Evolutionary conservation across 1,140 invertebrate species (phyloP), one percentile per base, ranked within the genome.

Genomic region (Aradophagus sp.): DNA sequence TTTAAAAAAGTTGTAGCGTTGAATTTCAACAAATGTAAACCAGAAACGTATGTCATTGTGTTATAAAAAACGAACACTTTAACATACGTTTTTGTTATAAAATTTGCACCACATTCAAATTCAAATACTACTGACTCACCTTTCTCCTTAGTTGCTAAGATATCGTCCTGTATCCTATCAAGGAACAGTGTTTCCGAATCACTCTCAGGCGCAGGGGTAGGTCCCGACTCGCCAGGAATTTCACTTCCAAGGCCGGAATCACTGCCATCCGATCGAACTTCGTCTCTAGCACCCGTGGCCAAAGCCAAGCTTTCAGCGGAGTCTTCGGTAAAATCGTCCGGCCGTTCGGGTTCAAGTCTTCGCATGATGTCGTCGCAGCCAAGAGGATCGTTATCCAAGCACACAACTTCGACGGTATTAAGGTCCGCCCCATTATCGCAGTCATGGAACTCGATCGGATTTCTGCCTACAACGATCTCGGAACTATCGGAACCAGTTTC

Each of bases 171-270:
- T 78, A 88, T 84, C 52, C 84, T 79, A 36, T 87, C 86, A 2
- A 88, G 75, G 59, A 88, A 89, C 6, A 84, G 86, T 0, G 85
- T 87, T 73, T 88, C 87, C 5, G 84, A 87, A 63, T 87, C 86
- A 63, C 85, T 89, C 68, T 86, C 83, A 2, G 78, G 83, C 27
- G 84, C 83, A 36, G 83, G 84, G 1, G 79, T 78, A 42, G 78
- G 77, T 19, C 82, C 80, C 13, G 81, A 39, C 71, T 89, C 87
- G 10, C 89, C 88, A 17, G 86, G 86, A 20, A 88, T 86, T 77
- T 92, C 91, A 19, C 87, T 88, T 1, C 90, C 91, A 15, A 95
- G 77, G 0, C 93, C 93, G 1, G 92, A 94, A 80, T 94, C 93
- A 35, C 93, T 94, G 2, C 92, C 92, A 77, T 94, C 93, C 5